A percentile compares a stretch with the other conserved stretches of the same genome.
phyloP scores from a whole-genome alignment of 2,888 invertebrate species.

The Oasisia sp. region DNA sequence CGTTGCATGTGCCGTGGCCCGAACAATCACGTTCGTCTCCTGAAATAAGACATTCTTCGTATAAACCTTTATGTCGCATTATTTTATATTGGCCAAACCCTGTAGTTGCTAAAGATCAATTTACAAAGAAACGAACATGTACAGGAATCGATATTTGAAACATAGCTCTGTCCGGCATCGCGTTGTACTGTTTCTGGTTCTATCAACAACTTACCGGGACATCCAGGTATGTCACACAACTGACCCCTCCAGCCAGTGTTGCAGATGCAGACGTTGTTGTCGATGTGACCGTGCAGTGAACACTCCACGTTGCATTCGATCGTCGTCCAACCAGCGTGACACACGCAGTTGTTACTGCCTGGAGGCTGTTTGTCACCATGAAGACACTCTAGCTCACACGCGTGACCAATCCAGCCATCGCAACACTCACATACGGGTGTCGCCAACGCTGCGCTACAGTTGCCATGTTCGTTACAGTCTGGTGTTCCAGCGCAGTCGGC shows the following conservation, averaged over 20 bases:
- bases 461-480: slow-evolving; percentile 43
- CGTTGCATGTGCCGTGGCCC: slow-evolving; percentile 51
- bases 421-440: slow-evolving; percentile 41
- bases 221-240: slow-evolving; percentile 50
- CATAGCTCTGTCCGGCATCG: not conserved
- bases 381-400: slow-evolving; percentile 47
- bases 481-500: slow-evolving; percentile 52
- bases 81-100: not conserved
- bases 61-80: not conserved
- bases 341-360: slow-evolving; percentile 43
- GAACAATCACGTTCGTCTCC: slow-evolving; percentile 43
- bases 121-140: not conserved
- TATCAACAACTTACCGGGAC: slow-evolving; percentile 43
- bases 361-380: slow-evolving; percentile 39
- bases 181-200: not conserved
- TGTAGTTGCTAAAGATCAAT: not conserved
- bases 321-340: slow-evolving; percentile 49
- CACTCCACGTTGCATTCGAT: slow-evolving; percentile 51
- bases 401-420: slow-evolving; percentile 46
- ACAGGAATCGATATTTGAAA: too few species aligned
- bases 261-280: slow-evolving; percentile 45
- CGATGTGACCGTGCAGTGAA: slow-evolving; percentile 46
- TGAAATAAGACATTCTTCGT: not conserved
- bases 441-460: slow-evolving; percentile 22
- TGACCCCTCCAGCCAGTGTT: slow-evolving; percentile 50